Conservation (phyloP, 2,797 vertebrate genomes). For the Stomatorhinus walkeri region DNA sequence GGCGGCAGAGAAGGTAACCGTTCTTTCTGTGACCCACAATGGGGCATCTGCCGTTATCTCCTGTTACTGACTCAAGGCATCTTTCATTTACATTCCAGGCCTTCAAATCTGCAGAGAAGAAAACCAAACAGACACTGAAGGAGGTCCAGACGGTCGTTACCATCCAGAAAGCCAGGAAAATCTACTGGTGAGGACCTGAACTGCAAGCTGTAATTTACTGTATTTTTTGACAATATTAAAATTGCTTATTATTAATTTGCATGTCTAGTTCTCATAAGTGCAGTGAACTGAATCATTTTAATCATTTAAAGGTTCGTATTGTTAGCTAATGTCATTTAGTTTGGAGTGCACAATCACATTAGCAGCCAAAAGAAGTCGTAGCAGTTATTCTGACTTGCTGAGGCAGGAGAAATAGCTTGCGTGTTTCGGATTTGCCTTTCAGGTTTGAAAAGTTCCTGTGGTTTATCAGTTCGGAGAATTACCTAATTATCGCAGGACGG, state of each 20-base stretch:
- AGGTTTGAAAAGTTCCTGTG: slow-evolving; percentile 99
- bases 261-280: background rate
- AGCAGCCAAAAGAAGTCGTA: background rate
- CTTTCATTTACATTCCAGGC: slow-evolving; percentile 59
- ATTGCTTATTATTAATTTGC: background rate
- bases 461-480: slow-evolving; percentile 98
- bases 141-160: slow-evolving; percentile 94
- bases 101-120: slow-evolving; percentile 97
- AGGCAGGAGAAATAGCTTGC: background rate
- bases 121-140: slow-evolving; percentile 92
- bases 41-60: too few relatives aligned
- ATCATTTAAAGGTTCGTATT: background rate
- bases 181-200: slow-evolving; percentile 78
- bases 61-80: background rate
- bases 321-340: background rate
- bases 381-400: background rate
- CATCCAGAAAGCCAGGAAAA: slow-evolving; percentile 94
- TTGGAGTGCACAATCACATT: background rate
- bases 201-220: background rate
- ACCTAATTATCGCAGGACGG: slow-evolving; percentile 87
- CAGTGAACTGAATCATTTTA: background rate
- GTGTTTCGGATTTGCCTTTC: slow-evolving; percentile 17
- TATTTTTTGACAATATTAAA: background rate
- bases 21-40: background rate
- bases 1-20: slow-evolving; percentile 84